phyloP scores from a whole-genome alignment of 2,888 invertebrate genomes.

The Melanargia galathea region DNA sequence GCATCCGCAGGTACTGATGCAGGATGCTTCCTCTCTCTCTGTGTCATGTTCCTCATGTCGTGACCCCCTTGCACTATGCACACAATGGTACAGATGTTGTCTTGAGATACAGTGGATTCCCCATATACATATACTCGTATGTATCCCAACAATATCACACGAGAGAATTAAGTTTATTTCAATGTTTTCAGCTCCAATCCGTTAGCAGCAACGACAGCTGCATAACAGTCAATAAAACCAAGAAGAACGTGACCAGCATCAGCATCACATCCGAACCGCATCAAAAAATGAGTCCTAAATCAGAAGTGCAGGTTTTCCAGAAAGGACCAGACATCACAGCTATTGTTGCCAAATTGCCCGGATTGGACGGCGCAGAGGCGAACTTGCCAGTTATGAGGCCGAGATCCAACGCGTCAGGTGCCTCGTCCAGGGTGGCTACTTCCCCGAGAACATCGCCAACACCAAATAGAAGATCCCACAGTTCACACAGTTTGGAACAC shows the following conservation, averaged over 20 bases:
- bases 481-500: conserved; percentile 76
- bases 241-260: conserved; percentile 87
- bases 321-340: conserved; percentile 91
- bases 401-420: conserved; percentile 80
- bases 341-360: conserved; percentile 85
- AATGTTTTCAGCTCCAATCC: conserved; percentile 60
- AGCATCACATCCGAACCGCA: conserved; percentile 84
- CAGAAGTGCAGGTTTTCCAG: conserved; percentile 86
- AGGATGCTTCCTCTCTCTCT: too few relatives aligned
- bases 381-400: conserved; percentile 77
- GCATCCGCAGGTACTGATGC: conserved; percentile 59
- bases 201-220: conserved; percentile 70
- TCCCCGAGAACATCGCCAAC: conserved; percentile 62
- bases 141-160: too few relatives aligned
- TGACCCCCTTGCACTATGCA: too few relatives aligned
- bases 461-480: conserved; percentile 68
- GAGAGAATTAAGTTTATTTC: background rate
- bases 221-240: conserved; percentile 81
- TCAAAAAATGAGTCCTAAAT: conserved; percentile 69
- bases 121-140: too few relatives aligned
- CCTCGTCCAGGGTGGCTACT: conserved; percentile 77
- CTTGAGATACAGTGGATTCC: background rate
- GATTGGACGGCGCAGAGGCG: conserved; percentile 73
- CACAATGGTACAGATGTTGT: too few relatives aligned
- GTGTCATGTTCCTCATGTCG: too few relatives aligned